Conservation (phyloP, 2,888 invertebrate species). For the Drosophila rellima region DNA sequence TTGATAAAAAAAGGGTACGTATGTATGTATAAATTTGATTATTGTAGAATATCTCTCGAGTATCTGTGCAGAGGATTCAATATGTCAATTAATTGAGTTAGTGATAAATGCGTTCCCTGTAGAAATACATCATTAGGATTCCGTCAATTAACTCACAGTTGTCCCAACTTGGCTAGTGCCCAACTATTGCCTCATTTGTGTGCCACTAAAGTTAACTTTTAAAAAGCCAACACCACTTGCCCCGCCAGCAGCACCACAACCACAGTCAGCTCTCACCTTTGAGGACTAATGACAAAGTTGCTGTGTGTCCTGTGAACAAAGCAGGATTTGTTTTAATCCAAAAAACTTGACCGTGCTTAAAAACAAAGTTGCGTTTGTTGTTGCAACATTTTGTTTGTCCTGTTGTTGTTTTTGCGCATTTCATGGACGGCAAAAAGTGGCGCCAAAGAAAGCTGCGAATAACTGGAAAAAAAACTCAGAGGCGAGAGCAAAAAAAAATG, state of each 20-base stretch:
- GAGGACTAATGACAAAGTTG: constrained; percentile 70
- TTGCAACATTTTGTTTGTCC: constrained; percentile 13
- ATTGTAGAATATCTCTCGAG: too few species aligned
- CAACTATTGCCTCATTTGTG: not conserved
- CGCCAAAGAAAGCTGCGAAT: constrained; percentile 27
- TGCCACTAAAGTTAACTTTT: constrained; percentile 46
- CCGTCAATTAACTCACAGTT: not conserved
- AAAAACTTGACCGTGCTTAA: constrained; percentile 71
- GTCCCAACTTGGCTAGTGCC: not conserved
- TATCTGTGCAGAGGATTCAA: not conserved
- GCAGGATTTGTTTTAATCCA: constrained; percentile 10
- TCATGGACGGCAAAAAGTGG: constrained; percentile 35
- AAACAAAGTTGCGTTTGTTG: constrained; percentile 66
- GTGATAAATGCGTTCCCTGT: not conserved
- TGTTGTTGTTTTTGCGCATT: constrained; percentile 29
- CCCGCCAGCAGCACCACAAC: not conserved
- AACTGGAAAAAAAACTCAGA: constrained; percentile 6
- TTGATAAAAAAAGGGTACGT: too few species aligned
- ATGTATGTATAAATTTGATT: too few species aligned
- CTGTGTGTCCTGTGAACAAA: constrained; percentile 50
- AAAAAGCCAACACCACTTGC: constrained; percentile 35
- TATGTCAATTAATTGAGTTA: not conserved
- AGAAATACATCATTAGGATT: not conserved
- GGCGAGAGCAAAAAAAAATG: constrained; percentile 62
- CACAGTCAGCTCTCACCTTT: not conserved